Evolutionary conservation across 2,113 vertebrate genomes (phyloP).

Genomic region (Todiramphus chloris): DNA sequence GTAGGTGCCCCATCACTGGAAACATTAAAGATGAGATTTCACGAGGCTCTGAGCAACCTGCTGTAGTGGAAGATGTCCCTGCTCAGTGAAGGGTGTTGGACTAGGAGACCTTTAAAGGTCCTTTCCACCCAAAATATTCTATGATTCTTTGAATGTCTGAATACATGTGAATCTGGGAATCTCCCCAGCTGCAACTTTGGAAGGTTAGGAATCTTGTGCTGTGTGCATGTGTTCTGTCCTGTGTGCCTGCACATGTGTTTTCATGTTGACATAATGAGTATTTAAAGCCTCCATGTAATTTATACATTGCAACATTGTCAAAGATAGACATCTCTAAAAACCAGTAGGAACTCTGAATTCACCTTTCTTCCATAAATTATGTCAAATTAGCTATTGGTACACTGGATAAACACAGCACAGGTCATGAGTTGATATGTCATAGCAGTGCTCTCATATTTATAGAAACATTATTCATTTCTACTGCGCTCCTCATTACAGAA

Average conservation of each 20-base stretch:
- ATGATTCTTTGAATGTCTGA: neutral
- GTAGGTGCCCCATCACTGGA: neutral
- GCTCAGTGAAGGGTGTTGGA: neutral
- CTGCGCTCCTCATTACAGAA: neutral
- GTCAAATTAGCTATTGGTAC: neutral
- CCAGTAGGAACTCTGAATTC: neutral
- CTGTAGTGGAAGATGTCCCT: neutral
- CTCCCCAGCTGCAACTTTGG: neutral
- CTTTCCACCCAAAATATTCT: neutral
- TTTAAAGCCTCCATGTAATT: neutral
- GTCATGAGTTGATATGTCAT: neutral
- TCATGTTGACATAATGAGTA: neutral
- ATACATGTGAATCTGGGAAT: neutral
- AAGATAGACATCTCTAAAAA: neutral
- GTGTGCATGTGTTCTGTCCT: rapidly evolving
- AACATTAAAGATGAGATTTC: neutral
- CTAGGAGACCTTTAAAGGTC: neutral
- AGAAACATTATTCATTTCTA: neutral
- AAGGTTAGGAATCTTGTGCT: neutral
- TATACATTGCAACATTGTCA: neutral
- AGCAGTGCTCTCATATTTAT: neutral
- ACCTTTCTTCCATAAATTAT: neutral
- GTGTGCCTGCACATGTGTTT: neutral
- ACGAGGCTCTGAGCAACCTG: neutral
- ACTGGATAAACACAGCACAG: neutral